These are phyloP conservation scores for Amphimedon queenslandica DNA, from an alignment of 37 sponge, comb jelly and placozoan species.

Conservation along the genomic window DNA sequence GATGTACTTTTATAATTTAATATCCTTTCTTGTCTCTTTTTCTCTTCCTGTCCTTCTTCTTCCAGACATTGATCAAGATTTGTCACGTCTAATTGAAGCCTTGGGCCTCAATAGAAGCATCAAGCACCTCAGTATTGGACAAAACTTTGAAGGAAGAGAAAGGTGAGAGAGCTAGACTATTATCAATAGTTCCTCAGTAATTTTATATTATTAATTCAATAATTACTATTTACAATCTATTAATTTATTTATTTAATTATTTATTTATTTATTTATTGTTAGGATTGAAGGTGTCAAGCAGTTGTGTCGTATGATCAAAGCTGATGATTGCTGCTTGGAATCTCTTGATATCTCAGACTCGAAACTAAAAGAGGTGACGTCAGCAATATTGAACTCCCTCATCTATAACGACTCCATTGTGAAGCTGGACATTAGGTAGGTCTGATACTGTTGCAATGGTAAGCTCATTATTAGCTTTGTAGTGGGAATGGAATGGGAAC, in stretches of 20 bases:
- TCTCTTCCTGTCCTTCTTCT: too few species aligned
- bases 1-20: too few species aligned
- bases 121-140: slow-evolving; percentile 53
- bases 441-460: not conserved
- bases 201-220: not conserved
- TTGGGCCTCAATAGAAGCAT: slow-evolving; percentile 29
- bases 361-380: slow-evolving; percentile 44
- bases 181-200: not conserved
- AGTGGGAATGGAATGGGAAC: slow-evolving; percentile 79
- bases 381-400: slow-evolving; percentile 39
- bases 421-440: slow-evolving; percentile 65
- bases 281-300: not conserved
- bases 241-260: not conserved
- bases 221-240: not conserved
- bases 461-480: not conserved
- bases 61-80: slow-evolving; percentile 4
- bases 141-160: slow-evolving; percentile 59
- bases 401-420: slow-evolving; percentile 36
- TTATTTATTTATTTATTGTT: not conserved
- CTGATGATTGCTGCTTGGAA: slow-evolving; percentile 44
- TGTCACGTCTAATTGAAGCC: slow-evolving; percentile 9
- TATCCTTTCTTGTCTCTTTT: too few species aligned
- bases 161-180: slow-evolving; percentile 16
- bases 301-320: slow-evolving; percentile 14
- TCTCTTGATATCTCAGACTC: slow-evolving; percentile 49